Base-by-base conservation (phyloP, 2,888 invertebrate genomes). In the Frankliniella intonsa region DNA sequence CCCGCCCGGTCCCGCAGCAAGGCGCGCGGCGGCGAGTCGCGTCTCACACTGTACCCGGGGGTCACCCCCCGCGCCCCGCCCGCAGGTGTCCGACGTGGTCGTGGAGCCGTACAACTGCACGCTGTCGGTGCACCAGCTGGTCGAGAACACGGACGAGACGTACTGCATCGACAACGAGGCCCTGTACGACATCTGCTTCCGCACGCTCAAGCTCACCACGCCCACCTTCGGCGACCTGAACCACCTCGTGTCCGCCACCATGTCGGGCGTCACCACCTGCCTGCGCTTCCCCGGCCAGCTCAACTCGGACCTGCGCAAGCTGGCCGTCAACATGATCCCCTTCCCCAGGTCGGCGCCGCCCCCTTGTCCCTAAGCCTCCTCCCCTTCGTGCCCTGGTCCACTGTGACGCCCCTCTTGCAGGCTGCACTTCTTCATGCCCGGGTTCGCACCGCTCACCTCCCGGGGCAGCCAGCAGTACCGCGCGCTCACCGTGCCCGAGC, bases 291-390 rank as follows among this genome's bases (percentile, higher is more conserved):
- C 97, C 14, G 97, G 97, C 85, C 97, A 98, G 89, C 89, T 97
- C 85, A 97, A 97, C 88, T 96, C 97, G 79, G 97, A 97, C 89
- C 90, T 98, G 84, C 91, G 97, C 85, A 95, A 98, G 89, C 89
- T 96, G 86, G 96, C 96, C 80, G 96, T 98, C 82, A 98, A 98
- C 91, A 97, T 98, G 97, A 97, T 98, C 51, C 98, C 98, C 82
- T 98, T 98, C 93, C 97, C 97, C 3, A 94, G 97, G 87, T 76
- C 55, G 55, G 55, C 69, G 69, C n/a, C 69, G 69, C 3, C 22
- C 69, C 69, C 69, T 0, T 22, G 9, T 5, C 22, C 69, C 69
- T 22, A 9, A 12, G 51, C 51, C 9, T 19, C 22, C 11, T 14
- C 1, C 65, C 65, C 65, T 9, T 1, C 17, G 22, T 8, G 3